These are phyloP conservation scores for Electrophaes corylata DNA, from an alignment of 2,888 invertebrate species.

Conservation along the genomic window DNA sequence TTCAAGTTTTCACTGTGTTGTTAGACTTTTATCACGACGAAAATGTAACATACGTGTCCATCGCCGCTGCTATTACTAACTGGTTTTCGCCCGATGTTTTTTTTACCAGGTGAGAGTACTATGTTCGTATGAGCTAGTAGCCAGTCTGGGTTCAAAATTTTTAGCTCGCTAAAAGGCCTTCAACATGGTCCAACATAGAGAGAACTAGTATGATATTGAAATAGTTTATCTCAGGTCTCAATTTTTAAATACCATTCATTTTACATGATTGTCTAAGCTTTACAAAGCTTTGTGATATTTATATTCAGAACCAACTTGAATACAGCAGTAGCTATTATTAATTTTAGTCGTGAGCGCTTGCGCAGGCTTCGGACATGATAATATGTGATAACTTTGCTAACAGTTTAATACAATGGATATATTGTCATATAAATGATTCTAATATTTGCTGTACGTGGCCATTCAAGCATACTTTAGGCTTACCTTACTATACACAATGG, in stretches of 20 bases:
- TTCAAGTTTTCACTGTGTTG: neutral
- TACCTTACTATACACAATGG: constrained; percentile 3
- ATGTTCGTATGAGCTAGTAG: too few relatives aligned
- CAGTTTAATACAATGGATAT: constrained; percentile 50
- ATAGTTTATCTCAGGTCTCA: too few relatives aligned
- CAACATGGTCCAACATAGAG: too few relatives aligned
- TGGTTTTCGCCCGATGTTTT: too few relatives aligned
- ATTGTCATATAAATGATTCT: constrained; percentile 51
- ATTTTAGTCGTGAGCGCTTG: constrained; percentile 46
- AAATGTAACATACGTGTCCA: neutral
- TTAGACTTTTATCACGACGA: neutral
- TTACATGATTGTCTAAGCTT: constrained; percentile 16
- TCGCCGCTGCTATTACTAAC: too few relatives aligned
- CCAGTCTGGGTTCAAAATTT: too few relatives aligned
- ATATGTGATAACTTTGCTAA: constrained; percentile 53
- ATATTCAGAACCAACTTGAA: constrained; percentile 43
- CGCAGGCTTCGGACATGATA: constrained; percentile 44
- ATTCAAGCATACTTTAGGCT: constrained; percentile 11
- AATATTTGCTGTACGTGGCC: constrained; percentile 15
- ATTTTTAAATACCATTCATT: too few relatives aligned
- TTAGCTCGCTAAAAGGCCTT: neutral
- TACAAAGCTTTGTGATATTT: constrained; percentile 41
- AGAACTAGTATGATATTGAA: too few relatives aligned
- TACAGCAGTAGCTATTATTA: constrained; percentile 44
- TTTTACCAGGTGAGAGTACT: too few relatives aligned